Conservation (phyloP, 2,797 vertebrate species). For the Macroramphosus scolopax region DNA sequence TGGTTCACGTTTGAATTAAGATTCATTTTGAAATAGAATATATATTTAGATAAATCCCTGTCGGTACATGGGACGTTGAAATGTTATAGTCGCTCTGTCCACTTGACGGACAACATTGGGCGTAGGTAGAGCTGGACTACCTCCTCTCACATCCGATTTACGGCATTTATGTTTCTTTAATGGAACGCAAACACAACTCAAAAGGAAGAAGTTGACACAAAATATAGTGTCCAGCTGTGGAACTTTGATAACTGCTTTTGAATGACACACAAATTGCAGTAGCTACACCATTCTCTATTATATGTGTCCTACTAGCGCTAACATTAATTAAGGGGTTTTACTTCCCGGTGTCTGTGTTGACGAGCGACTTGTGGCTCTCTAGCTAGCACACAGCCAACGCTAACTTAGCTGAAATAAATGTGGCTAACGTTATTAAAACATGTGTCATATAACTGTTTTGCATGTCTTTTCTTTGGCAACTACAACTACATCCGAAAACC, state of each 20-base stretch:
- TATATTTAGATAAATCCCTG: no score
- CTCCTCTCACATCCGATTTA: neutral
- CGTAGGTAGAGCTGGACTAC: slow-evolving; percentile 10
- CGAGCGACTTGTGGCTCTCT: slow-evolving; percentile 60
- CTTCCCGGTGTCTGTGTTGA: slow-evolving; percentile 58
- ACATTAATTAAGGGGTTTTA: slow-evolving; percentile 13
- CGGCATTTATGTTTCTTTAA: neutral
- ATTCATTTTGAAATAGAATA: no score
- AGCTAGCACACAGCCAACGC: slow-evolving; percentile 39
- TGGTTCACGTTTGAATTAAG: no score
- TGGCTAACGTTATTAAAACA: neutral
- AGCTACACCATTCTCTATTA: neutral
- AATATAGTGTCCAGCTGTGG: fast-evolving
- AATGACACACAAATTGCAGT: neutral
- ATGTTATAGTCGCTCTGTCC: slow-evolving; percentile 6
- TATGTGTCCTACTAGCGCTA: slow-evolving; percentile 1
- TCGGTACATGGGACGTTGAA: no score
- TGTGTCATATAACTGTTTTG: neutral
- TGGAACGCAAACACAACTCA: neutral
- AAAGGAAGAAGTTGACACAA: neutral
- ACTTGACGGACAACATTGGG: slow-evolving; percentile 23
- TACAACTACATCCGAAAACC: neutral
- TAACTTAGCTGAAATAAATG: slow-evolving; percentile 1
- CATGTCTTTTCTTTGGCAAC: fast-evolving
- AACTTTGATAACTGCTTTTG: neutral